These are phyloP conservation scores for Acrossocheilus fasciatus DNA, from an alignment of 2,797 vertebrate species.

Conservation along the genomic window DNA sequence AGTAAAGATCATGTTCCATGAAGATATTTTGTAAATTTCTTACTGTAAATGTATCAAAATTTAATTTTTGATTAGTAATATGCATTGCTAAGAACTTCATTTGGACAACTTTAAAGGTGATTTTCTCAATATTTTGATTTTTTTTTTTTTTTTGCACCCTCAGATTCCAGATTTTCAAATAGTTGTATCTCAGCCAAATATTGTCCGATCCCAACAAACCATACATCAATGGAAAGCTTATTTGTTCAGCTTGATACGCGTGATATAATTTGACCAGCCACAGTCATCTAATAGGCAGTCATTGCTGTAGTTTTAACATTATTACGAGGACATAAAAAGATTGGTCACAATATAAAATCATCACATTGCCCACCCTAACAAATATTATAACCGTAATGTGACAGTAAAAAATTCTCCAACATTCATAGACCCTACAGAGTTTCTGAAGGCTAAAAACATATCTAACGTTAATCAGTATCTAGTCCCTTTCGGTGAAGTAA, in stretches of 20 bases:
- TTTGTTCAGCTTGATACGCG: background rate
- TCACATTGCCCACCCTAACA: background rate
- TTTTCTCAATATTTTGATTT: too few species aligned
- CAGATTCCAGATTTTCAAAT: too few species aligned
- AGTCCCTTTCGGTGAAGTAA: background rate
- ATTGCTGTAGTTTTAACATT: background rate
- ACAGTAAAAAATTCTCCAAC: background rate
- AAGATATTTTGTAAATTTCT: too few species aligned
- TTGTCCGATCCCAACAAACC: too few species aligned
- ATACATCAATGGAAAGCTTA: too few species aligned
- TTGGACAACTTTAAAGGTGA: too few species aligned
- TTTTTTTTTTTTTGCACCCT: too few species aligned
- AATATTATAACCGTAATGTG: background rate
- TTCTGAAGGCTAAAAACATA: conserved; percentile 6
- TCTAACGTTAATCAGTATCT: background rate
- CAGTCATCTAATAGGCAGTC: background rate
- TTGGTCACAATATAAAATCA: background rate
- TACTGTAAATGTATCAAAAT: too few species aligned
- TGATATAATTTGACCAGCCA: background rate
- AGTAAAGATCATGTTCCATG: too few species aligned
- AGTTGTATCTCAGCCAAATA: too few species aligned
- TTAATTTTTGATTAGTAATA: too few species aligned
- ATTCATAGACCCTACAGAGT: background rate
- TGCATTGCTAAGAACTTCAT: too few species aligned
- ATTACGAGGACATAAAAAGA: background rate